These are phyloP conservation scores for Zaprionus camerounensis DNA, from an alignment of 1,140 invertebrate species.

Conservation along the genomic window DNA sequence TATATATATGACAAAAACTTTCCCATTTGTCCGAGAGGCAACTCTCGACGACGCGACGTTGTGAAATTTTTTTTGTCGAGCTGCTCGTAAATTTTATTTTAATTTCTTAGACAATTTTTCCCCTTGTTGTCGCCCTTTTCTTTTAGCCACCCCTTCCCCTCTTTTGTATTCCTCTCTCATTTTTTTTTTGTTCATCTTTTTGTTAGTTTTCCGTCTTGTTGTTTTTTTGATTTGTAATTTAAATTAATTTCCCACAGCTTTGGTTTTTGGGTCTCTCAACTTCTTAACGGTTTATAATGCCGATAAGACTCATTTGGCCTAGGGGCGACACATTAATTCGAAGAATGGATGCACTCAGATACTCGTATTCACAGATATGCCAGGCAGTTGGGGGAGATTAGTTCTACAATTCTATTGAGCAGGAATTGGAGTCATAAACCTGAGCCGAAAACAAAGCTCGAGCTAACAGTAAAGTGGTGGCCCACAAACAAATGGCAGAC, in stretches of 20 bases:
- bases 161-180: neutral
- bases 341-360: neutral
- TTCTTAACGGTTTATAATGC: constrained; percentile 26
- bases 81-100: constrained; percentile 71
- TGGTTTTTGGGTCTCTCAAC: constrained; percentile 3
- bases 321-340: neutral
- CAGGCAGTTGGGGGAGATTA: neutral
- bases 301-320: neutral
- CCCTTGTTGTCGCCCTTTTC: constrained; percentile 39
- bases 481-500: constrained; percentile 2
- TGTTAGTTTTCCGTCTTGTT: constrained; percentile 29
- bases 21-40: constrained; percentile 52
- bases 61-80: constrained; percentile 44
- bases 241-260: constrained; percentile 42
- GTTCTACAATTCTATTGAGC: neutral
- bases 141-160: neutral
- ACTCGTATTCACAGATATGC: neutral
- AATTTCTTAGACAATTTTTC: constrained; percentile 59
- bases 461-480: constrained; percentile 27
- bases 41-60: constrained; percentile 30
- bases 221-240: constrained; percentile 47
- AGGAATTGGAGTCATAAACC: constrained; percentile 6
- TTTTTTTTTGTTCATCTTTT: constrained; percentile 29
- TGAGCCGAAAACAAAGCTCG: constrained; percentile 5
- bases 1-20: constrained; percentile 47